A percentile compares a stretch with the other conserved stretches of the same genome.
Conservation (phyloP, 2,888 invertebrate species). For the Sepiola atlantica region DNA sequence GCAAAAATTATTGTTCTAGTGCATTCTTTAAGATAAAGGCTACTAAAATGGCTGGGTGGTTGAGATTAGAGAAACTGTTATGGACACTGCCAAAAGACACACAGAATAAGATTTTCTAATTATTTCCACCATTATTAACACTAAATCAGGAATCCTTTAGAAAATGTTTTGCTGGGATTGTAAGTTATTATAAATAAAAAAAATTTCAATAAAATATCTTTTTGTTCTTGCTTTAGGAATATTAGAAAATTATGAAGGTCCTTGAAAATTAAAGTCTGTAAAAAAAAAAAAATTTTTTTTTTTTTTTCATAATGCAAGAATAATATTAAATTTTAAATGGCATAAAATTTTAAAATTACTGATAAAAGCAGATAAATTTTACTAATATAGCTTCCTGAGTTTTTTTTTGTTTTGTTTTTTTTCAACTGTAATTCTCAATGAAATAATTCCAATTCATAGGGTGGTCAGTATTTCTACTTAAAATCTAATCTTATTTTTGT, state of each 20-base stretch:
- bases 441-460: too few relatives aligned
- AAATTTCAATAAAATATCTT: too few relatives aligned
- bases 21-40: not conserved
- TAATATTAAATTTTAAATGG: too few relatives aligned
- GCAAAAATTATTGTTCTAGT: slow-evolving; percentile 6
- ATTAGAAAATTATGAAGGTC: not conserved
- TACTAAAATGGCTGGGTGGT: not conserved
- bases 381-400: too few relatives aligned
- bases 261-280: not conserved
- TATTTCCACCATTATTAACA: not conserved
- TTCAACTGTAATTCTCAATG: too few relatives aligned
- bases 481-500: too few relatives aligned
- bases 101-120: not conserved
- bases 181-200: not conserved
- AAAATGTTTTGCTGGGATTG: not conserved
- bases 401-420: too few relatives aligned
- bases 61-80: slow-evolving; percentile 24
- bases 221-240: not conserved
- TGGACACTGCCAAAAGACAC: slow-evolving; percentile 45
- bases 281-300: too few relatives aligned
- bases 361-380: too few relatives aligned
- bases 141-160: not conserved
- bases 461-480: too few relatives aligned
- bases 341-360: too few relatives aligned
- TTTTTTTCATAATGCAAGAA: too few relatives aligned